Evolutionary conservation across 1,140 invertebrate species (phyloP), one percentile per base, ranked within the genome.

Genomic region (Latrodectus geometricus): DNA sequence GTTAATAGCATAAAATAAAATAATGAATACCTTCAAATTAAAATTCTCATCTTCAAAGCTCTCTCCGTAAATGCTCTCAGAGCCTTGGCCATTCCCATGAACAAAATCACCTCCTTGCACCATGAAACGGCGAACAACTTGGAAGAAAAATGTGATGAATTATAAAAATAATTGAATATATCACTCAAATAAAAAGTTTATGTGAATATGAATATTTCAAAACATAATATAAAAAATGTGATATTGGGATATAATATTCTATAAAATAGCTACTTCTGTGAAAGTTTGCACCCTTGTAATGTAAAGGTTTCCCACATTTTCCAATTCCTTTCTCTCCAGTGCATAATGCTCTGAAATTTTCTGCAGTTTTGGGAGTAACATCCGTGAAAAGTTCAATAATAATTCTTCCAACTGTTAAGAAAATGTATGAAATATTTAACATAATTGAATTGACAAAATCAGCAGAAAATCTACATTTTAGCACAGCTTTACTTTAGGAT

Each of bases 41-140:
- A 98, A 97, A 90, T 96, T 96, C 92, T 99, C 97, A 93, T 98
- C 95, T 88, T 95, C 95, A 92, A 99, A 99, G 84, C 93, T 93
- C 0, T 92, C 91, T 14, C 97, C 97, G 91, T 98, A 99, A 89
- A 99, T 99, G 90, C 96, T 98, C 90, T 98, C 97, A 9, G 97
- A 97, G 73, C 96, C 94, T 50, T 95, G 95, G 0, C 97, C 97
- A 93, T 97, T 93, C 78, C 93, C 93, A 89, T 95, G 94, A 0
- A 95, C 92, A 79, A 96, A 94, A 90, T 97, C 96, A 21, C 96
- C 96, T 21, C 96, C 94, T 92, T 96, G 96, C 17, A 96, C 93
- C 93, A 96, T 95, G 90, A 95, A 93, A 8, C 88, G 56, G 11
- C 83, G 83, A 61, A 89, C 88, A 14, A 89, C 88, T 89, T 52